phyloP scores from a whole-genome alignment of 2,888 invertebrate species.

The Eristalis pertinax region DNA sequence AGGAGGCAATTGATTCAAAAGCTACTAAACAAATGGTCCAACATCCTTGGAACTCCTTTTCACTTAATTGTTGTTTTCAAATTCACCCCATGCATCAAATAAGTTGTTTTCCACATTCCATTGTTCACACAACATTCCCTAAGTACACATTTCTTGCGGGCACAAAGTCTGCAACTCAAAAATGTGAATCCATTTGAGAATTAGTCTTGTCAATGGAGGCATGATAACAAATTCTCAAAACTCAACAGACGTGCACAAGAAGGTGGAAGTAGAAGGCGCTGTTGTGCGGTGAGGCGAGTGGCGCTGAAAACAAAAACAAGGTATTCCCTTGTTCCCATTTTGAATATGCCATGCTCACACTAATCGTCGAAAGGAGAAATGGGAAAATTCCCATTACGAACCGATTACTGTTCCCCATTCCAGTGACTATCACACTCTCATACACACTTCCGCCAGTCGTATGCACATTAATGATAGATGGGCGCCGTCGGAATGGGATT shows the following conservation, averaged over 20 bases:
- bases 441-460: background rate
- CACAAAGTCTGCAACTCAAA: background rate
- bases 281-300: background rate
- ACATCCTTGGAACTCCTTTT: background rate
- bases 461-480: constrained; percentile 6
- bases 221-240: constrained; percentile 20
- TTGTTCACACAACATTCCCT: background rate
- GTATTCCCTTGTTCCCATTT: constrained; percentile 6
- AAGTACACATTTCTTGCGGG: background rate
- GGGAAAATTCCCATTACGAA: constrained; percentile 57
- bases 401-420: constrained; percentile 37
- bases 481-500: background rate
- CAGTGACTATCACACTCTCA: background rate
- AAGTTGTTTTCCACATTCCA: background rate
- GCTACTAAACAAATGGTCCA: background rate
- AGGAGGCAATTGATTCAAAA: background rate
- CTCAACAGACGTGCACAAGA: background rate
- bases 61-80: background rate
- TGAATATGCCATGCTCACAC: constrained; percentile 5
- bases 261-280: background rate
- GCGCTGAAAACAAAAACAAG: constrained; percentile 1
- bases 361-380: constrained; percentile 13
- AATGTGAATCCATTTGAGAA: constrained; percentile 13
- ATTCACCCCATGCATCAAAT: background rate
- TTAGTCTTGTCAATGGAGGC: constrained; percentile 4